Evolutionary conservation across 92 coral and sea anemone genomes (phyloP), one percentile per base, ranked within the genome.

Genomic region (Pocillopora grandis): DNA sequence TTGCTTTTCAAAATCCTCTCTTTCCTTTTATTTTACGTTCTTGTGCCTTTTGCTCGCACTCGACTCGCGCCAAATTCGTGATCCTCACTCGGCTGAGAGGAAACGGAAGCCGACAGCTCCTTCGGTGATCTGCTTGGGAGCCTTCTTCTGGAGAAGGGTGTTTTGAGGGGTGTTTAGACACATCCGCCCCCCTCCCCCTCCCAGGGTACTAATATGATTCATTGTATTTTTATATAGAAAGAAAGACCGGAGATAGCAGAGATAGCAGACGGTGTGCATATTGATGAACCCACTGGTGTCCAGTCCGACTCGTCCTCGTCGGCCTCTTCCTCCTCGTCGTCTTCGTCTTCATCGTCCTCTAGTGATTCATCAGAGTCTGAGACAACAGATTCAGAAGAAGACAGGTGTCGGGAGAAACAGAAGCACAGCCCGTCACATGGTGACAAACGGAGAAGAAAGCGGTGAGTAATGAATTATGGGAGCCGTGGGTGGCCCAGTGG

Each of bases 271-370:
- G 80, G 90, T 18, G 94, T 91, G 12, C 89, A 87, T 12, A 87
- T 91, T 2, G 98, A 92, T 76, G 96, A 88, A 27, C 95, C 95
- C 33, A 90, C 99, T 75, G 99, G 95, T 12, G 95, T 96, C 36
- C 92, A 94, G 70, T 94, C 98, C 18, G 99, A 96, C 80, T 96
- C 99, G 0, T 96, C 99, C 17, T 93, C 97, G 70, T 93, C 97
- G 2, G 96, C 93, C 31, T 96, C 99, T 17, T 93, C 98, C 1
- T 92, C 98, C 0, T 93, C 97, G 1, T 95, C 98, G 0, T 91
- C 94, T 35, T 94, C 98, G 1, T 87, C 93, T 10, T 95, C 98
- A 12, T 90, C 95, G 12, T 91, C 98, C 20, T 87, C 95, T 0
- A 91, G 95, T 81, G 92, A 92, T 69, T 84, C 87, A 1, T 88